Conservation (phyloP, 2,797 vertebrate genomes). For the Clangula hyemalis region DNA sequence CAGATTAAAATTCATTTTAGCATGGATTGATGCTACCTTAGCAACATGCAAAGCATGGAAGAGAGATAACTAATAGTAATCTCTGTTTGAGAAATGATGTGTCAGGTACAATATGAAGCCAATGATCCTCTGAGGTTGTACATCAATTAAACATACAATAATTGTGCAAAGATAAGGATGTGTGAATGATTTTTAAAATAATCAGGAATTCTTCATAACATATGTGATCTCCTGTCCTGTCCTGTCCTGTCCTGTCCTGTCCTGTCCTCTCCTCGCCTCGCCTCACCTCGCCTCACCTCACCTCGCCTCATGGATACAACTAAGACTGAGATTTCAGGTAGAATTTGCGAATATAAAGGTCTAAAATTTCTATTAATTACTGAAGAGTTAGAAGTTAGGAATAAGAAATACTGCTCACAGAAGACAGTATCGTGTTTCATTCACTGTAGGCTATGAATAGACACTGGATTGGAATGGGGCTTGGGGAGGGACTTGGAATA, state of each 20-base stretch:
- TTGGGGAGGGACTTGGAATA: background rate
- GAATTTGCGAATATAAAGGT: background rate
- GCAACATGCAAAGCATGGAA: background rate
- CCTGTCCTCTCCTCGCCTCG: too few relatives aligned
- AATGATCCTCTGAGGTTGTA: slow-evolving; percentile 17
- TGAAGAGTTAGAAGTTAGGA: background rate
- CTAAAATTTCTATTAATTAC: background rate
- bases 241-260: too few relatives aligned
- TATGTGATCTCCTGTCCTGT: background rate
- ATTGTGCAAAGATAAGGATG: background rate
- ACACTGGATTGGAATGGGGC: background rate
- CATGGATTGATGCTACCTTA: background rate
- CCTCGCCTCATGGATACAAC: background rate
- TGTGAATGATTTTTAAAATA: slow-evolving; percentile 4
- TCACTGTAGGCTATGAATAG: background rate
- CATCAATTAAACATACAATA: slow-evolving; percentile 8
- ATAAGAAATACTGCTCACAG: background rate
- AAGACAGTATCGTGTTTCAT: background rate
- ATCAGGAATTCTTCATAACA: background rate
- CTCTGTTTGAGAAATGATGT: slow-evolving; percentile 31
- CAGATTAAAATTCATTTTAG: slow-evolving; percentile 23
- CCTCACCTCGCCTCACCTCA: too few relatives aligned
- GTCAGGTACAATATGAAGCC: slow-evolving; percentile 12
- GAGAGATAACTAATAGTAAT: slow-evolving; percentile 16
- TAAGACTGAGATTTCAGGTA: background rate